A percentile compares a stretch with the other conserved stretches of the same genome.
phyloP scores from a whole-genome alignment of 2,797 vertebrate species.

The Microctenopoma steveboyesi region DNA sequence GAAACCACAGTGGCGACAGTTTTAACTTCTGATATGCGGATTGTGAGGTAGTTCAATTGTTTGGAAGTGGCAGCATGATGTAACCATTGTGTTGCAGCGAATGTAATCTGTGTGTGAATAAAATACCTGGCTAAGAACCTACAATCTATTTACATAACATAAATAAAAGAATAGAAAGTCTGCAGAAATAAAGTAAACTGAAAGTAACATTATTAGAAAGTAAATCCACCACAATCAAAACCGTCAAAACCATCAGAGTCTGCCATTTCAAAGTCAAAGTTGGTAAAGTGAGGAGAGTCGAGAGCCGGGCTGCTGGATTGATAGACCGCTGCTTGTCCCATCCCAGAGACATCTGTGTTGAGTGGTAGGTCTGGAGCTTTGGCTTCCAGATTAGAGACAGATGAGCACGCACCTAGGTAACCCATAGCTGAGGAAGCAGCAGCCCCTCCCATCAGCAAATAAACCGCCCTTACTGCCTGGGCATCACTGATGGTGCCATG shows the following conservation, averaged over 20 bases:
- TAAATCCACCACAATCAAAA: slow-evolving; percentile 82
- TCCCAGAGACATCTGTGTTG: slow-evolving; percentile 62
- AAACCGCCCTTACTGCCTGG: slow-evolving; percentile 74
- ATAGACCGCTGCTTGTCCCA: slow-evolving; percentile 52
- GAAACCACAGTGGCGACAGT: not conserved
- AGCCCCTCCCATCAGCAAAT: slow-evolving; percentile 82
- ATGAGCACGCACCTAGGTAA: slow-evolving; percentile 75
- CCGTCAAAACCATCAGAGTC: slow-evolving; percentile 78
- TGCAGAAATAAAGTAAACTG: not conserved
- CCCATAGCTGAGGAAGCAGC: slow-evolving; percentile 82
- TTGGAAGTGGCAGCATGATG: not conserved
- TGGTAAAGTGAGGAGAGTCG: slow-evolving; percentile 71
- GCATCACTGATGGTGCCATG: slow-evolving; percentile 74
- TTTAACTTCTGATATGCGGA: not conserved
- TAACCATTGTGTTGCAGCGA: not conserved
- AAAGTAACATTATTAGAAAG: slow-evolving; percentile 64
- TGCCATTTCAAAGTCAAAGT: slow-evolving; percentile 78
- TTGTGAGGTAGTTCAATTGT: not conserved
- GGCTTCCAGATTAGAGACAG: slow-evolving; percentile 62
- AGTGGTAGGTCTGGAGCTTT: slow-evolving; percentile 63
- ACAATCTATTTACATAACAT: not conserved
- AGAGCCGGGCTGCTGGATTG: slow-evolving; percentile 54
- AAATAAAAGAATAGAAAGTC: not conserved
- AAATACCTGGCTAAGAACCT: not conserved
- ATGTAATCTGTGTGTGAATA: not conserved